Evolutionary conservation across 2,797 vertebrate genomes (phyloP).

Genomic region (Hyperoplus immaculatus): DNA sequence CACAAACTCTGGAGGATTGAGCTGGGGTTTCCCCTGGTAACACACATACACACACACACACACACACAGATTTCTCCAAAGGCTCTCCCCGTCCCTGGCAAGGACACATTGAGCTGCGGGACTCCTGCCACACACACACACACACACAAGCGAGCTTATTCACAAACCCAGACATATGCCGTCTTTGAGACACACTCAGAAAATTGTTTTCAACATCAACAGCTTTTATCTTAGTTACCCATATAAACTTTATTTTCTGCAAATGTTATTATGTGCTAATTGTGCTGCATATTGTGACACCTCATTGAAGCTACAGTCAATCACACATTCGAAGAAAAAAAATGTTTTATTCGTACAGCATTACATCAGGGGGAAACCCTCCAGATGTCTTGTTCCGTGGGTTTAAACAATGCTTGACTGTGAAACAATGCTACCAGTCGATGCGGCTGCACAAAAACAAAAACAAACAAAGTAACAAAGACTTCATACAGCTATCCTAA

Average conservation of each 20-base stretch:
- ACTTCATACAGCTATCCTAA: not conserved
- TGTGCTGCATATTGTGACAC: constrained; percentile 6
- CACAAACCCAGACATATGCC: constrained; percentile 19
- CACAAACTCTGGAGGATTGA: constrained; percentile 56
- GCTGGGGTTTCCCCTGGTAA: constrained; percentile 81
- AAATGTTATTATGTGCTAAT: not conserved
- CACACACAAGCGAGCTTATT: constrained; percentile 34
- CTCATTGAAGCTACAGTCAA: not conserved
- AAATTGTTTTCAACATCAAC: constrained; percentile 30
- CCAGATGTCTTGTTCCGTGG: constrained; percentile 62
- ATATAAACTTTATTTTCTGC: not conserved
- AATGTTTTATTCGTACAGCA: constrained; percentile 34
- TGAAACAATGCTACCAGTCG: constrained; percentile 24
- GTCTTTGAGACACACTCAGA: constrained; percentile 17
- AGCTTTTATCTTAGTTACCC: constrained; percentile 20
- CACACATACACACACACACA: constrained; percentile 52
- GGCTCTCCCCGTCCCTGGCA: constrained; percentile 73
- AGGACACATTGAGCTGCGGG: constrained; percentile 60
- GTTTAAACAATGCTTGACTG: constrained; percentile 65
- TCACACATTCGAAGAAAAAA: constrained; percentile 1
- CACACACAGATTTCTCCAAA: constrained; percentile 42
- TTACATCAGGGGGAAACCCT: constrained; percentile 75
- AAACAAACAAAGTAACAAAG: not conserved
- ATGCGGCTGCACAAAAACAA: constrained; percentile 5
- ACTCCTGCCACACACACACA: constrained; percentile 50